Evolutionary conservation across 2,888 invertebrate species (phyloP).

Genomic region (Bombylius major): DNA sequence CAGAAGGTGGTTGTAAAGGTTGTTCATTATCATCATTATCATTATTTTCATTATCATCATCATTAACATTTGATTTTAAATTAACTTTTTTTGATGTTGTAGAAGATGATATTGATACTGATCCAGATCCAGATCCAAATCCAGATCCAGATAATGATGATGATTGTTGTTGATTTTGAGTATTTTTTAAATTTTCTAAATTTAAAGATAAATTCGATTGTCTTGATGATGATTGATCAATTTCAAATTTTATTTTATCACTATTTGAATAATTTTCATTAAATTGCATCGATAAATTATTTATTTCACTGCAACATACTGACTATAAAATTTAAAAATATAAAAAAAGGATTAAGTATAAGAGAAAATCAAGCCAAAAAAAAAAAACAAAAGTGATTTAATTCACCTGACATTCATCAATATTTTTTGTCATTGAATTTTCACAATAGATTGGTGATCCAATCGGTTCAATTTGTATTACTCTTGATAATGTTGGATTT

Average conservation of each 20-base stretch:
- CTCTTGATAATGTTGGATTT: constrained; percentile 22
- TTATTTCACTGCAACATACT: constrained; percentile 19
- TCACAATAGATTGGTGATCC: constrained; percentile 34
- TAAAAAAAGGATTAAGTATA: background rate
- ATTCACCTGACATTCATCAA: constrained; percentile 44
- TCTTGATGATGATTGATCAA: background rate
- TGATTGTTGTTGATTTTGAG: background rate
- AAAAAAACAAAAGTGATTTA: background rate
- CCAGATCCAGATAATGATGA: background rate
- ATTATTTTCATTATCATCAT: no score
- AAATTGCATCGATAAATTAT: constrained; percentile 30
- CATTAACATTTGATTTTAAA: constrained; percentile 27
- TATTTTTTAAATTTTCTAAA: background rate
- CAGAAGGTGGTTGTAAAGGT: constrained; percentile 24
- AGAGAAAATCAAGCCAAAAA: background rate
- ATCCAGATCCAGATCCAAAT: no score
- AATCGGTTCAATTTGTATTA: constrained; percentile 35
- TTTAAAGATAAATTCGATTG: background rate
- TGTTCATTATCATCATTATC: constrained; percentile 35
- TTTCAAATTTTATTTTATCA: background rate
- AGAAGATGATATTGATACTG: background rate
- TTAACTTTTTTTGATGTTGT: constrained; percentile 21
- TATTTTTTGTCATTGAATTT: constrained; percentile 25
- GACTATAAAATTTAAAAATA: background rate
- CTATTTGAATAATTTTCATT: constrained; percentile 29